Evolutionary conservation across 37 sponge, comb jelly and placozoan genomes (phyloP).

Genomic region (Halisarca cf. caerulea): DNA sequence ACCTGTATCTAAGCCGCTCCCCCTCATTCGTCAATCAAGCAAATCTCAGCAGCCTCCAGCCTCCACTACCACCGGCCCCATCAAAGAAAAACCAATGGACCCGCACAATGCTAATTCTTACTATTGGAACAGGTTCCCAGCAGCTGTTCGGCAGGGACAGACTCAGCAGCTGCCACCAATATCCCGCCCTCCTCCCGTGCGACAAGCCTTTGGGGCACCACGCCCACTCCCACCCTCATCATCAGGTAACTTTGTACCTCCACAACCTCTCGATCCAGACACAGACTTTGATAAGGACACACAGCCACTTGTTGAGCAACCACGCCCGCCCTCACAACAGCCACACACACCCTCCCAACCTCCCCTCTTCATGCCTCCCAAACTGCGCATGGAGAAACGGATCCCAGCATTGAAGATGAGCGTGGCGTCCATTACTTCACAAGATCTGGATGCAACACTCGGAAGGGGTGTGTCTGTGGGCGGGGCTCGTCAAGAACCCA

Average conservation of each 20-base stretch:
- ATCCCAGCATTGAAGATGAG: no score
- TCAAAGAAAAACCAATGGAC: not conserved
- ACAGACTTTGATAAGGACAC: no score
- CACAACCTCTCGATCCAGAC: constrained; percentile 6
- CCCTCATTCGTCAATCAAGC: not conserved
- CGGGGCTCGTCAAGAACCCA: no score
- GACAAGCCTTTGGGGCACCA: not conserved
- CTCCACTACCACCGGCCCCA: not conserved
- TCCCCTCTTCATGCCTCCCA: no score
- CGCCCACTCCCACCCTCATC: not conserved
- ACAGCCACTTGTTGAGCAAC: no score
- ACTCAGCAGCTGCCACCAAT: not conserved
- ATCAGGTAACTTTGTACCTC: not conserved
- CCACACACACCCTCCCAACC: no score
- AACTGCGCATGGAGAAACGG: no score
- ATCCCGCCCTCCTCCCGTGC: no score
- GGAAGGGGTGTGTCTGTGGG: no score
- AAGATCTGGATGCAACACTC: no score
- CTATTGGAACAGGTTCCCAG: constrained; percentile 12
- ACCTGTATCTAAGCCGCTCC: not conserved
- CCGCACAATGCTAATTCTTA: not conserved
- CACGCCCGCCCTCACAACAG: no score
- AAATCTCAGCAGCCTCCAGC: not conserved
- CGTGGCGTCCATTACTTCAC: no score
- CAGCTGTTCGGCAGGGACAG: not conserved